phyloP scores from a whole-genome alignment of 2,797 vertebrate genomes.

The Gallinago stenura region DNA sequence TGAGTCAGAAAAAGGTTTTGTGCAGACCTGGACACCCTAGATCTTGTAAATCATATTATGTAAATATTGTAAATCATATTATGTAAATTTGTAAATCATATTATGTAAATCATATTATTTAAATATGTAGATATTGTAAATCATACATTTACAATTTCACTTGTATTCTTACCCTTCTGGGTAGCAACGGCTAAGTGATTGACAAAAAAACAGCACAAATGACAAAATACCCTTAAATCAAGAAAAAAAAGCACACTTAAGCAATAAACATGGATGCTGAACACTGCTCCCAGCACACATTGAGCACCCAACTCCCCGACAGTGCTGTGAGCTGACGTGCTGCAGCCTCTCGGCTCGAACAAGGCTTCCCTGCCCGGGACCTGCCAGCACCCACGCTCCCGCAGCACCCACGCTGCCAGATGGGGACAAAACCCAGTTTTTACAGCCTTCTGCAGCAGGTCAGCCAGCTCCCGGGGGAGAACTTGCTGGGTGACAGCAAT shows the following conservation, averaged over 20 bases:
- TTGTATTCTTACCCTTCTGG: too few relatives aligned
- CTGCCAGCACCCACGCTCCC: background rate
- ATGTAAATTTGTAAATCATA: too few relatives aligned
- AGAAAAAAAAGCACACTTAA: background rate
- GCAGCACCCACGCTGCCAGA: rapidly evolving
- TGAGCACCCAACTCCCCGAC: background rate
- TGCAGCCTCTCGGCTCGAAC: background rate
- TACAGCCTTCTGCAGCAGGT: background rate
- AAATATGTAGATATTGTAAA: too few relatives aligned
- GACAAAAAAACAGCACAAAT: background rate
- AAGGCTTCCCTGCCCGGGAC: background rate
- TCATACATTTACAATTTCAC: too few relatives aligned
- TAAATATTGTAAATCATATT: too few relatives aligned
- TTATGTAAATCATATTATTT: too few relatives aligned
- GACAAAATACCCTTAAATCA: background rate
- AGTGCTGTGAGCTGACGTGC: rapidly evolving
- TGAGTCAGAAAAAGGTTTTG: background rate
- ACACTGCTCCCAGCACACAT: rapidly evolving
- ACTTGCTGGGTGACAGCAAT: background rate
- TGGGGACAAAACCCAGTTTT: background rate
- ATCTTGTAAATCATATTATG: too few relatives aligned
- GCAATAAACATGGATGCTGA: background rate
- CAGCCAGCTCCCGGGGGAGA: background rate
- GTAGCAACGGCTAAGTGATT: too few relatives aligned
- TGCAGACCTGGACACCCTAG: background rate